Base-by-base conservation (phyloP, 1,140 invertebrate genomes). In the Microplitis mediator region DNA sequence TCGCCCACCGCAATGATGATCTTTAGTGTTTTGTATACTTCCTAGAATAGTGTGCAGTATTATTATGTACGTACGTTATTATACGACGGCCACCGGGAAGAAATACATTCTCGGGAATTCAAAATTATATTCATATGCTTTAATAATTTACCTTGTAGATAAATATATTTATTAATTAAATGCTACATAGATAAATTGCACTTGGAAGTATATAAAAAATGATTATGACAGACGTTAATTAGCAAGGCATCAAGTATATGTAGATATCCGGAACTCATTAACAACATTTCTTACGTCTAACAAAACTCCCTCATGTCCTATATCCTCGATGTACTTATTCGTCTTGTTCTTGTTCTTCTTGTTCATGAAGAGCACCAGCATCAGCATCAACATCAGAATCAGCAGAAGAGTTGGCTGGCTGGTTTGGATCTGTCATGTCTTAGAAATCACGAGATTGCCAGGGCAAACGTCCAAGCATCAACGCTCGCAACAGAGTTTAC, bases 241-340 rank as follows among this genome's bases (percentile, higher is more conserved):
- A 45, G 39, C 39, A 11, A 23, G 23, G 23, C 23, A 23, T 23
- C 23, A 23, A 51, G 14, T 72, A 36, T 67, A 67, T 58, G 71
- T 68, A 73, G 64, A 71, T 69, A 74, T 72, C 69, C 73, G 70
- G 70, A 72, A 69, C 66, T 75, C 74, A 75, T 72, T 68, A 72
- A 69, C 11, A 50, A 72, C 52, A 66, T 60, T 52, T 51, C 60
- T 67, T 35, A 32, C 50, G 58, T 32, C 63, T 50, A 14, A 34
- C 8, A 54, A 23, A 51, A 75, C 71, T 72, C 60, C 60, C 71
- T 35, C 23, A 50, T 23, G 67, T 36, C 67, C 11, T 61, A 54
- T 23, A 68, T 51, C 52, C 51, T 68, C 66, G 50, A 2, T 16
- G n/a, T 13, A n/a, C 16, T 61, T 31, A 6, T 8, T 61, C 11